A percentile compares a stretch with the other conserved stretches of the same genome.
These are phyloP conservation scores for Corythoichthys haematopterus DNA, from an alignment of 2,113 vertebrate genomes.

Conservation along the genomic window DNA sequence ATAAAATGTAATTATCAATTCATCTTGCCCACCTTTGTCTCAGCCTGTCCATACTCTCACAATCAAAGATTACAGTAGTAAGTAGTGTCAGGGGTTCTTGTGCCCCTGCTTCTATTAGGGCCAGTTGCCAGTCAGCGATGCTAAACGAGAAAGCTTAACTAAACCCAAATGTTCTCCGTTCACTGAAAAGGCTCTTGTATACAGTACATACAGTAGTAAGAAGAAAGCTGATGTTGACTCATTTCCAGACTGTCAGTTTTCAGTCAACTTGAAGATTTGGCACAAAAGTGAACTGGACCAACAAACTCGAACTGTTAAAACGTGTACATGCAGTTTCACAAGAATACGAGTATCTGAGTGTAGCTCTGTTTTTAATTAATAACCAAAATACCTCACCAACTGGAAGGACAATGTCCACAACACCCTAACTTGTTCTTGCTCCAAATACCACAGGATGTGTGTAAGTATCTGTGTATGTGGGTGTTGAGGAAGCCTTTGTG, in stretches of 20 bases:
- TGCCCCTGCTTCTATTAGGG: neutral
- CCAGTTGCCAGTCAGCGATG: neutral
- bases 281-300: neutral
- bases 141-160: slow-evolving; percentile 2
- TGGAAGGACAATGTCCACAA: neutral
- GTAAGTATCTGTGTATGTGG: neutral
- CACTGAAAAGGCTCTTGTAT: neutral
- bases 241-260: slow-evolving; percentile 9
- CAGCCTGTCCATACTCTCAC: too few relatives aligned
- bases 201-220: neutral
- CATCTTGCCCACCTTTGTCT: neutral
- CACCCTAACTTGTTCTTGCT: neutral
- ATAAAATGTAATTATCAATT: neutral
- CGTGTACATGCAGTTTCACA: neutral
- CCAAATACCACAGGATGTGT: neutral
- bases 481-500: slow-evolving; percentile 13
- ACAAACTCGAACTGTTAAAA: neutral
- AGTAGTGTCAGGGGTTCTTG: neutral
- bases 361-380: neutral
- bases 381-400: neutral
- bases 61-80: neutral
- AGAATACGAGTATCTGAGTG: neutral
- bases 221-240: neutral
- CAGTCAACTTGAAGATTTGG: neutral
- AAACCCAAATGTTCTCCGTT: neutral